These are phyloP conservation scores for Anguilla anguilla DNA, from an alignment of 2,797 vertebrate genomes.

Conservation along the genomic window DNA sequence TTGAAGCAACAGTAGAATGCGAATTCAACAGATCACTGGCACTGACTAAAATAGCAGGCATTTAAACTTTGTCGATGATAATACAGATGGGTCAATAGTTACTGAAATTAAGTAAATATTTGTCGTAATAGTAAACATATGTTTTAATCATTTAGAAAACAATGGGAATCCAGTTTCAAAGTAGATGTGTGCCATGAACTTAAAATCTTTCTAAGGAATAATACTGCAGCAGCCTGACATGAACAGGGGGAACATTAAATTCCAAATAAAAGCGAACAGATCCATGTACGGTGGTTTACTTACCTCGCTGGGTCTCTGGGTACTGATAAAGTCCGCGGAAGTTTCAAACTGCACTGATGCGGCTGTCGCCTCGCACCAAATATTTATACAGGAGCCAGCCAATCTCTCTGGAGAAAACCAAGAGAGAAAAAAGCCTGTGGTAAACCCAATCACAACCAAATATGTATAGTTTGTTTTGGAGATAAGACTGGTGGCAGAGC, in stretches of 20 bases:
- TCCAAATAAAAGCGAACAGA: not conserved
- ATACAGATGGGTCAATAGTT: not conserved
- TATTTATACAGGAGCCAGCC: constrained; percentile 37
- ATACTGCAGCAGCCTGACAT: not conserved
- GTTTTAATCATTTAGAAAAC: not conserved
- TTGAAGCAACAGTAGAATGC: not conserved
- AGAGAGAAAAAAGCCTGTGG: constrained; percentile 26
- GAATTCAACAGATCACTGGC: not conserved
- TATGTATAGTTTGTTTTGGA: not conserved
- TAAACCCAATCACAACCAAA: constrained; percentile 29
- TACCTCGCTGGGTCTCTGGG: constrained; percentile 23
- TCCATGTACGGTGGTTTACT: constrained; percentile 6
- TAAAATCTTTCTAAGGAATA: not conserved
- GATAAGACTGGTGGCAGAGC: not conserved
- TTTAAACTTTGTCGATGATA: not conserved
- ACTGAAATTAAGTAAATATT: not conserved
- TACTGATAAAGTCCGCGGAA: constrained; percentile 23
- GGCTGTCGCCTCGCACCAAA: constrained; percentile 15
- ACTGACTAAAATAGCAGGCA: not conserved
- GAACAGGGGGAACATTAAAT: not conserved
- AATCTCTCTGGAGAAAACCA: constrained; percentile 30
- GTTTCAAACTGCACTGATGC: constrained; percentile 27
- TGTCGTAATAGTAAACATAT: not conserved
- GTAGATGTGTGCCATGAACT: not conserved
- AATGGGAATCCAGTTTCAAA: not conserved